Conservation (phyloP, 2,113 vertebrate genomes). For the Mesoclemmys tuberculata region DNA sequence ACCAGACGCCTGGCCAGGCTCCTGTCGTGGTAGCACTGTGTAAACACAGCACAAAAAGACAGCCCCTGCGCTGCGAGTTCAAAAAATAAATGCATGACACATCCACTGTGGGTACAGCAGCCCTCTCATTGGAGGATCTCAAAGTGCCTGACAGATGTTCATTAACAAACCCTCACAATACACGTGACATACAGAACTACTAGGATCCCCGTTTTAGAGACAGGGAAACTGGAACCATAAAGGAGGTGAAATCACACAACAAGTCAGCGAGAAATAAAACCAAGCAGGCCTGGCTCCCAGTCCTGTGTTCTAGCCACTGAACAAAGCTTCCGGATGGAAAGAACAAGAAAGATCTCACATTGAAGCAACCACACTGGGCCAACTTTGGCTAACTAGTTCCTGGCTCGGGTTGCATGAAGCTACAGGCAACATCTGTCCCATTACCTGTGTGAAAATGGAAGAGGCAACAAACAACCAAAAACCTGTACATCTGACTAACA, state of each 20-base stretch:
- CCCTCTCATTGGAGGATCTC: too few relatives aligned
- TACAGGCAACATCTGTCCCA: not conserved
- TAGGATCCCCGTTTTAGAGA: not conserved
- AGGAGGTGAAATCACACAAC: slow-evolving; percentile 1
- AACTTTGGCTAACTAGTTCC: not conserved
- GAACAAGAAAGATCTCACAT: not conserved
- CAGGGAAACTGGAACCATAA: not conserved
- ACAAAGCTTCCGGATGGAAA: not conserved
- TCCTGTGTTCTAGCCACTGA: not conserved
- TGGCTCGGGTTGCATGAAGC: not conserved
- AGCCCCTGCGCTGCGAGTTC: not conserved
- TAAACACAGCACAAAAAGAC: not conserved
- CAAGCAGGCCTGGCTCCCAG: not conserved
- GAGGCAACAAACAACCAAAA: not conserved
- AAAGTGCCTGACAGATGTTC: too few relatives aligned
- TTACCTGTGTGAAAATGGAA: not conserved
- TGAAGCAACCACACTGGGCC: not conserved
- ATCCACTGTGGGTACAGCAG: too few relatives aligned
- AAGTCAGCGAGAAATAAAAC: not conserved
- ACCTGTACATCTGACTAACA: not conserved
- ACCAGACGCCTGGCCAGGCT: not conserved
- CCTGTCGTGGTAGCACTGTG: not conserved
- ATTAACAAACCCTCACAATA: too few relatives aligned
- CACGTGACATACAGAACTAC: too few relatives aligned
- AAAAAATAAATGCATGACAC: not conserved